Evolutionary conservation across 2,113 vertebrate genomes (phyloP), one percentile per base, ranked within the genome.

Genomic region (Urocitellus parryii): DNA sequence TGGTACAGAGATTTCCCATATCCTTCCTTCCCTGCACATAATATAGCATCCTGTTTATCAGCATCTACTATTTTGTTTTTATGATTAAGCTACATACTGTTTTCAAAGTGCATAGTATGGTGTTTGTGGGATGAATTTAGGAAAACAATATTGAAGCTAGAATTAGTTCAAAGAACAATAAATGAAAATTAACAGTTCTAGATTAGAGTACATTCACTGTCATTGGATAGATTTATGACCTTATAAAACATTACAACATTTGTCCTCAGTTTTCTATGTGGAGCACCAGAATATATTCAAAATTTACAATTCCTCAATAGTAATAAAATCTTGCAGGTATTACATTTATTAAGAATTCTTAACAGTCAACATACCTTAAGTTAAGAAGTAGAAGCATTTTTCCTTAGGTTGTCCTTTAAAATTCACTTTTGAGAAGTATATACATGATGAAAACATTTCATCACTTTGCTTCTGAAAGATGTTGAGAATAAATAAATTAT

Each of bases 321-420:
- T 51, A 74, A 87, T 74, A 42, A 5, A 73, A 14, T 25, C 39
- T 82, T 85, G 27, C 11, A 72, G 25, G 77, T 42, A 86, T 58
- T 77, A 85, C 17, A 65, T 78, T 12, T 56, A 20, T 61, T 79
- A 92, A 92, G 8, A 94, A 93, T 51, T 95, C 27, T 90, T 32
- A 73, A 6, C 4, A 61, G 27, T 27, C 68, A 94, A 25, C 56
- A 37, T 68, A 58, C 16, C 27, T 39, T 67, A 45, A 34, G 8
- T 48, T 58, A 63, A 78, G 10, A 80, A 56, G 24, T 53, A 48
- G 39, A 90, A 88, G n/a, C 0, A 25, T 73, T 91, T 76, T 12
- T 29, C 20, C 39, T 39, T 80, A 85, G 4, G 9, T 4, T 63
- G 2, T 84, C 24, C 27, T 88, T 86, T 53, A 45, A 53, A 91